Percentiles rank a stretch among this genome's conserved stretches.
These are phyloP conservation scores for Rhopalosiphum nymphaeae DNA, from an alignment of 2,888 invertebrate species.

Conservation along the genomic window DNA sequence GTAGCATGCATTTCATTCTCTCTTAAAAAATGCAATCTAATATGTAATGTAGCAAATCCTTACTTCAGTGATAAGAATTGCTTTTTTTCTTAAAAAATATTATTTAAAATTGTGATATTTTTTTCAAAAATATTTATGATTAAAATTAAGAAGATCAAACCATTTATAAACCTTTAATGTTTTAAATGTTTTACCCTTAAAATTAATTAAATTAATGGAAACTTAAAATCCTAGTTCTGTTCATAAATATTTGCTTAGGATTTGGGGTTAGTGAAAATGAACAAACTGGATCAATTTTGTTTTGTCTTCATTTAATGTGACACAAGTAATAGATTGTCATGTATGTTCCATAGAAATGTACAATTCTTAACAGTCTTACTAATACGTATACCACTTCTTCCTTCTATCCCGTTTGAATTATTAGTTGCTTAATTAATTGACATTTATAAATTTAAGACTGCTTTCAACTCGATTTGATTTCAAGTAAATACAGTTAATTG, in stretches of 20 bases:
- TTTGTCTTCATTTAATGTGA: neutral
- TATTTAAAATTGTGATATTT: neutral
- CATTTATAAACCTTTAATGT: neutral
- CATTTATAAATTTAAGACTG: neutral
- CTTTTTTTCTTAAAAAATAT: neutral
- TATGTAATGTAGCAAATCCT: neutral
- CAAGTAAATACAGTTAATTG: neutral
- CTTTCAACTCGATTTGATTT: slow-evolving; percentile 17
- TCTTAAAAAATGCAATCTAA: no score
- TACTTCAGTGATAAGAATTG: neutral
- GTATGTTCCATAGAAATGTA: neutral
- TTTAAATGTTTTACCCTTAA: neutral
- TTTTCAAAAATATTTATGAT: neutral
- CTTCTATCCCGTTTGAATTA: neutral
- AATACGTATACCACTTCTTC: neutral
- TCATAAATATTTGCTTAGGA: neutral
- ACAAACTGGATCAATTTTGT: slow-evolving; percentile 14
- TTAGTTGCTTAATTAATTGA: slow-evolving; percentile 31
- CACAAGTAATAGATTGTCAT: neutral
- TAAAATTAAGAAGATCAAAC: neutral
- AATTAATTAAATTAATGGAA: neutral
- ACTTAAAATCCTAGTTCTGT: neutral
- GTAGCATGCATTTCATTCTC: no score
- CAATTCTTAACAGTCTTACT: neutral
- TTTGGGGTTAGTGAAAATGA: neutral